Conservation (phyloP, 2,888 invertebrate genomes). For the Hypomecis punctinalis region DNA sequence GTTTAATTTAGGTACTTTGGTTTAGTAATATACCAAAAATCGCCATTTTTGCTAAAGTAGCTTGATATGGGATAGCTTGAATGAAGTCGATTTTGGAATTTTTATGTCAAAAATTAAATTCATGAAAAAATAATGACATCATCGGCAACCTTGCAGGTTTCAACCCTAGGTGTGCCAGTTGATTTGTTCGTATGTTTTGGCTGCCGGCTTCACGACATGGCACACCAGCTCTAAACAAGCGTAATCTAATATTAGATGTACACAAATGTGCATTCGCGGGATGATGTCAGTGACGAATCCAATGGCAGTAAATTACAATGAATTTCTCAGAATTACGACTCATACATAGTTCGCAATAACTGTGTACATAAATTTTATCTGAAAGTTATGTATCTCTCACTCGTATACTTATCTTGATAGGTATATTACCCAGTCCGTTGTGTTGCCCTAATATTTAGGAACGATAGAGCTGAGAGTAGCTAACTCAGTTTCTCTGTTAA, state of each 20-base stretch:
- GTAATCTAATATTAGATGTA: slow-evolving; percentile 61
- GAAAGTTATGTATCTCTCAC: background rate
- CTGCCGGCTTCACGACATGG: slow-evolving; percentile 54
- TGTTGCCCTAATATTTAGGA: too few relatives aligned
- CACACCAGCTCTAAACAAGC: slow-evolving; percentile 41
- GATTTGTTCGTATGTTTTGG: slow-evolving; percentile 26
- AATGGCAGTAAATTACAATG: slow-evolving; percentile 31
- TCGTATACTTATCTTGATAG: background rate
- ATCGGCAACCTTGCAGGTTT: too few relatives aligned
- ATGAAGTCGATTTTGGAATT: too few relatives aligned
- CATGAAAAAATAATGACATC: too few relatives aligned
- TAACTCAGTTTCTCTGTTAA: too few relatives aligned
- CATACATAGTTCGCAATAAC: slow-evolving; percentile 3
- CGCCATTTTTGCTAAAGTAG: too few relatives aligned
- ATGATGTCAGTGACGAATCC: slow-evolving; percentile 60
- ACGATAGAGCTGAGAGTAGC: too few relatives aligned
- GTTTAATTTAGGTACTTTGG: too few relatives aligned
- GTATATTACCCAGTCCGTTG: too few relatives aligned
- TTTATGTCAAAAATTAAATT: too few relatives aligned
- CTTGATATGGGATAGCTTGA: too few relatives aligned
- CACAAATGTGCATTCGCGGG: slow-evolving; percentile 55
- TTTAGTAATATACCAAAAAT: too few relatives aligned
- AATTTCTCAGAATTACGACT: slow-evolving; percentile 22
- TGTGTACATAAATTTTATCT: slow-evolving; percentile 5
- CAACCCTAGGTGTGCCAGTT: slow-evolving; percentile 22